Evolutionary conservation across 2,888 invertebrate species (phyloP).

Genomic region (Drosophila meridiana): DNA sequence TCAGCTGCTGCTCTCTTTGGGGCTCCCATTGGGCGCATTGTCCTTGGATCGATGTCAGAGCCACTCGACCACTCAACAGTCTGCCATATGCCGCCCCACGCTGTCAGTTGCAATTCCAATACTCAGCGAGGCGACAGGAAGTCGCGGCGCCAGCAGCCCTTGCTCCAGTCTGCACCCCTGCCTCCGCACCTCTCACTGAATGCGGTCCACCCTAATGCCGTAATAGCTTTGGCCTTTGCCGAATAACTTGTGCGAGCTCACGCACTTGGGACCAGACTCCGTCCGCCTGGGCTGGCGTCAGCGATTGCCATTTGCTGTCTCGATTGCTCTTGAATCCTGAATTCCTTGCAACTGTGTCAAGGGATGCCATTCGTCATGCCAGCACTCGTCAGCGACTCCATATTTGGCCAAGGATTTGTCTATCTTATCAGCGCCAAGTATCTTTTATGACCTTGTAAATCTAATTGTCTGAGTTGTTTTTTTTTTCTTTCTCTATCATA

Average conservation of each 20-base stretch:
- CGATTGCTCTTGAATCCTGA: conserved; percentile 30
- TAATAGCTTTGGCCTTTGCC: conserved; percentile 57
- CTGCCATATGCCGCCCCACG: conserved; percentile 49
- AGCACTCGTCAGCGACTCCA: conserved; percentile 15
- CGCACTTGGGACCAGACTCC: conserved; percentile 49
- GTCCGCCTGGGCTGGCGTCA: conserved; percentile 44
- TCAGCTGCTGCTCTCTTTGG: conserved; percentile 43
- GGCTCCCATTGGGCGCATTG: conserved; percentile 40
- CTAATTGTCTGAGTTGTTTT: background rate
- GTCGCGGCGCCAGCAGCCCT: conserved; percentile 67
- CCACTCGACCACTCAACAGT: conserved; percentile 47
- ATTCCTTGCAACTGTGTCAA: conserved; percentile 37
- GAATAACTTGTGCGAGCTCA: conserved; percentile 10
- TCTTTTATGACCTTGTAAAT: conserved; percentile 31
- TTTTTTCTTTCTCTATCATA: background rate
- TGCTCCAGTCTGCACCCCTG: background rate
- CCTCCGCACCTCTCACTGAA: background rate
- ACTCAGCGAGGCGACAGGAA: conserved; percentile 63
- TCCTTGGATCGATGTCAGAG: conserved; percentile 59
- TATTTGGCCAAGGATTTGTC: conserved; percentile 1
- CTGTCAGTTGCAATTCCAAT: conserved; percentile 13
- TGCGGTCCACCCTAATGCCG: conserved; percentile 20
- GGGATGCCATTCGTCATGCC: conserved; percentile 53
- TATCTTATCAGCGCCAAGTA: conserved; percentile 21
- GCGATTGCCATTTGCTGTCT: conserved; percentile 34